A percentile compares a stretch with the other conserved stretches of the same genome.
Evolutionary conservation across 23 tunicate genomes (phyloP).

Genomic region (Botrylloides violaceus): DNA sequence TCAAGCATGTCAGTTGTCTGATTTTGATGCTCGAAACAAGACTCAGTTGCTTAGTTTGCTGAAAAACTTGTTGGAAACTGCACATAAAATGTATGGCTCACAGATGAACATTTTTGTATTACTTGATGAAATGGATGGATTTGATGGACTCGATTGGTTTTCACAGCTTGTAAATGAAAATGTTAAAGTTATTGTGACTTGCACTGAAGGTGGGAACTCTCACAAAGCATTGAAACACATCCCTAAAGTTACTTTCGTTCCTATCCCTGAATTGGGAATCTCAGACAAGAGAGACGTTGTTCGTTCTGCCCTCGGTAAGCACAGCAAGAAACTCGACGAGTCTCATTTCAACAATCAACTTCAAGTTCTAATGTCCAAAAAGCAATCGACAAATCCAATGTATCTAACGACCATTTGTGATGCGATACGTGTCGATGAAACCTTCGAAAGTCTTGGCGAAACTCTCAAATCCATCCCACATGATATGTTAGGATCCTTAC

Average conservation of each 20-base stretch:
- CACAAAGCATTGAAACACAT: slow-evolving; percentile 16
- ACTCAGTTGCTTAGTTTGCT: neutral
- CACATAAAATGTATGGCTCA: no score
- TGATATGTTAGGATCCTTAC: neutral
- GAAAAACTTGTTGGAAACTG: neutral
- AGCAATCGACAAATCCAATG: slow-evolving; percentile 1
- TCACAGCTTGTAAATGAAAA: neutral
- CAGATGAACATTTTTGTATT: neutral
- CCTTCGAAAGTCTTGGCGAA: slow-evolving; percentile 11
- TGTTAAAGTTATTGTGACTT: slow-evolving; percentile 5
- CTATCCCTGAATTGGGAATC: neutral
- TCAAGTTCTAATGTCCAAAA: slow-evolving; percentile 5
- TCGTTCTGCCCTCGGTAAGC: slow-evolving; percentile 7
- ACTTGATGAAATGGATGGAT: slow-evolving; percentile 5
- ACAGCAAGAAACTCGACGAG: slow-evolving; percentile 23
- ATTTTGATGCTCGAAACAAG: neutral
- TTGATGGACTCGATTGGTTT: slow-evolving; percentile 8
- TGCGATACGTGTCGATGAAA: slow-evolving; percentile 6
- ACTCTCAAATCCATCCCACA: slow-evolving; percentile 21
- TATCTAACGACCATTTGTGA: slow-evolving; percentile 14
- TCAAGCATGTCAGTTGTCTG: neutral
- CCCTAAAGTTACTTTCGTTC: neutral
- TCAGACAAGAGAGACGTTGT: slow-evolving; percentile 13
- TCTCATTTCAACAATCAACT: slow-evolving; percentile 22
- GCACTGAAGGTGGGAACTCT: neutral